Evolutionary conservation across 1,140 invertebrate species (phyloP).

Genomic region (Rhysida immarginata): DNA sequence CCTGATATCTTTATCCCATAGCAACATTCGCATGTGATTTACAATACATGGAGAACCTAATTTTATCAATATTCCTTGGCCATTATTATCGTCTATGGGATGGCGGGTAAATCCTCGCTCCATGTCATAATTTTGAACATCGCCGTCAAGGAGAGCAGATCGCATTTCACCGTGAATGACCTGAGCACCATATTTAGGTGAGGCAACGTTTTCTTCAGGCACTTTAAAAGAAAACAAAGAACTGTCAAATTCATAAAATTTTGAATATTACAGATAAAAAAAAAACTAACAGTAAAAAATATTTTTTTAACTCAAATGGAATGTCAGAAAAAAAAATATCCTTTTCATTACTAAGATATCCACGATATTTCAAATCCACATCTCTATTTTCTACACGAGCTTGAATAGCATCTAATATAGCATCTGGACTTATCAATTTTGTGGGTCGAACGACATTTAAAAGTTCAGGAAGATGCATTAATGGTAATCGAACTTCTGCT

Average conservation of each 20-base stretch:
- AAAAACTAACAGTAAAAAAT: too few species aligned
- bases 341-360: conserved; percentile 44
- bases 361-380: conserved; percentile 61
- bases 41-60: conserved; percentile 76
- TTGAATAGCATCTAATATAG: conserved; percentile 85
- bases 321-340: background rate
- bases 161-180: conserved; percentile 77
- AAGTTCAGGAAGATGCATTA: conserved; percentile 75
- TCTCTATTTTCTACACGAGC: conserved; percentile 57
- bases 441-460: conserved; percentile 73
- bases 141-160: conserved; percentile 69
- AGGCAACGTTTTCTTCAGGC: conserved; percentile 81
- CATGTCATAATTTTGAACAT: conserved; percentile 73
- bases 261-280: background rate
- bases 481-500: conserved; percentile 53
- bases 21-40: conserved; percentile 78
- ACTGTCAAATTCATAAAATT: background rate
- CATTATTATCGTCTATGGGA: conserved; percentile 62
- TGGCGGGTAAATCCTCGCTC: conserved; percentile 85
- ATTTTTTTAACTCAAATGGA: background rate
- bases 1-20: conserved; percentile 89
- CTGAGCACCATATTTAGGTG: conserved; percentile 53
- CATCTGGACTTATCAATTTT: conserved; percentile 67
- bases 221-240: conserved; percentile 33
- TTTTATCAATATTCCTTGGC: conserved; percentile 68